phyloP scores from a whole-genome alignment of 2,888 invertebrate species.

The Drosophila limbata region DNA sequence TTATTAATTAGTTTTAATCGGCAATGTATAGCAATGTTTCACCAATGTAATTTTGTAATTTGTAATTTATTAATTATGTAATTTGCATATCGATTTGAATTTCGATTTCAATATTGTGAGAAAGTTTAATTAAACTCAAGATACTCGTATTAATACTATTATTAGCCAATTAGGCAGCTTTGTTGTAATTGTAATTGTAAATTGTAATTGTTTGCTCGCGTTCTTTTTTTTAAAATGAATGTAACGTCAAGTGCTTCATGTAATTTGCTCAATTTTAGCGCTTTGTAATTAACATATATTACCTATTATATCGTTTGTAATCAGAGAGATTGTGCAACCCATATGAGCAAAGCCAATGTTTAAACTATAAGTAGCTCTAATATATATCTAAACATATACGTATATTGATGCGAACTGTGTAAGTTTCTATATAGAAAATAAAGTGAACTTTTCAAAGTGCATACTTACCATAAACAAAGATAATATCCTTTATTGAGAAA shows the following conservation, averaged over 20 bases:
- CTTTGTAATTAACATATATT: constrained; percentile 62
- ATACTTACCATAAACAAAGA: constrained; percentile 24
- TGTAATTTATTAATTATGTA: constrained; percentile 29
- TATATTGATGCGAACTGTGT: constrained; percentile 45
- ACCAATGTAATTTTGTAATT: constrained; percentile 21
- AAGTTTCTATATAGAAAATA: constrained; percentile 58
- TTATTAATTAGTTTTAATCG: constrained; percentile 59
- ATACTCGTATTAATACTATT: constrained; percentile 43
- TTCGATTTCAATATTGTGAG: constrained; percentile 33
- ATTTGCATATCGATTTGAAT: constrained; percentile 13
- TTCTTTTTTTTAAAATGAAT: constrained; percentile 23
- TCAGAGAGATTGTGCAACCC: constrained; percentile 37
- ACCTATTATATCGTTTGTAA: constrained; percentile 48
- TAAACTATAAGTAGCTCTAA: constrained; percentile 73
- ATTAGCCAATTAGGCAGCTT: constrained; percentile 41
- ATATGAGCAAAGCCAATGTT: constrained; percentile 69
- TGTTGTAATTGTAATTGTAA: constrained; percentile 47
- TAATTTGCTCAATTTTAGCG: constrained; percentile 76
- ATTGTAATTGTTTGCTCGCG: constrained; percentile 43
- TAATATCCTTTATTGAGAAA: background rate
- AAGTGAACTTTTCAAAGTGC: constrained; percentile 38
- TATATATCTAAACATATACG: constrained; percentile 42
- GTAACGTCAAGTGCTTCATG: constrained; percentile 64
- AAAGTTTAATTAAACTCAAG: constrained; percentile 31
- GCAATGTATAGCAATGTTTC: constrained; percentile 51